Evolutionary conservation across 2,797 vertebrate genomes (phyloP).

Genomic region (Sarcoramphus papa): DNA sequence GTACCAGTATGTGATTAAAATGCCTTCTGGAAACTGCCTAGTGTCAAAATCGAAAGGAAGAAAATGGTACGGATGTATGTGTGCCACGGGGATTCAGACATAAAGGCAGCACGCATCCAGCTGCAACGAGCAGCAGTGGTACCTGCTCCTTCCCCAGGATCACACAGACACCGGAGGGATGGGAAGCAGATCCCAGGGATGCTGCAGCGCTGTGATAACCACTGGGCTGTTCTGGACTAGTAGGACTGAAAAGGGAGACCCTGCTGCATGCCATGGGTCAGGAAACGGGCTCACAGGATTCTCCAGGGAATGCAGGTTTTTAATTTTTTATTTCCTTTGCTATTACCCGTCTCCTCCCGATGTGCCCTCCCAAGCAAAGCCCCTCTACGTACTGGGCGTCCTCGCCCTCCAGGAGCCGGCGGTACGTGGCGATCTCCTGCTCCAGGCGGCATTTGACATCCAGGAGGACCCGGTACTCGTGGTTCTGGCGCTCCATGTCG

Average conservation of each 20-base stretch:
- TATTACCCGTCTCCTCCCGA: rapidly evolving
- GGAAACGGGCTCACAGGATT: background rate
- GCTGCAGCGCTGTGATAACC: background rate
- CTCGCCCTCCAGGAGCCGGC: constrained; percentile 79
- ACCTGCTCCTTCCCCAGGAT: background rate
- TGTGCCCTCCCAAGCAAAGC: rapidly evolving
- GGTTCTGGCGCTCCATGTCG: constrained; percentile 79
- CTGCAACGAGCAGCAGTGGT: background rate
- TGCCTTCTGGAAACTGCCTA: background rate
- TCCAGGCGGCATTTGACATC: constrained; percentile 86
- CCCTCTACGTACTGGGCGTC: constrained; percentile 69
- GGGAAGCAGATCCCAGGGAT: background rate
- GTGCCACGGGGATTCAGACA: rapidly evolving
- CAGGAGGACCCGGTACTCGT: constrained; percentile 81
- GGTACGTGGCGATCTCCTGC: constrained; percentile 85
- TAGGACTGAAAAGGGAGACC: background rate
- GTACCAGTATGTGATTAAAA: background rate
- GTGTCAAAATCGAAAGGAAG: background rate
- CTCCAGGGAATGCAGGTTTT: background rate
- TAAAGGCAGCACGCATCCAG: background rate
- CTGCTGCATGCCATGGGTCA: rapidly evolving
- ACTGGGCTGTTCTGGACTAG: background rate
- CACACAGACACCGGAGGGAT: rapidly evolving
- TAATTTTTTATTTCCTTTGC: background rate
- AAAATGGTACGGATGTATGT: background rate